Evolutionary conservation across 2,113 vertebrate genomes (phyloP), one percentile per base, ranked within the genome.

Genomic region (Athene noctua): DNA sequence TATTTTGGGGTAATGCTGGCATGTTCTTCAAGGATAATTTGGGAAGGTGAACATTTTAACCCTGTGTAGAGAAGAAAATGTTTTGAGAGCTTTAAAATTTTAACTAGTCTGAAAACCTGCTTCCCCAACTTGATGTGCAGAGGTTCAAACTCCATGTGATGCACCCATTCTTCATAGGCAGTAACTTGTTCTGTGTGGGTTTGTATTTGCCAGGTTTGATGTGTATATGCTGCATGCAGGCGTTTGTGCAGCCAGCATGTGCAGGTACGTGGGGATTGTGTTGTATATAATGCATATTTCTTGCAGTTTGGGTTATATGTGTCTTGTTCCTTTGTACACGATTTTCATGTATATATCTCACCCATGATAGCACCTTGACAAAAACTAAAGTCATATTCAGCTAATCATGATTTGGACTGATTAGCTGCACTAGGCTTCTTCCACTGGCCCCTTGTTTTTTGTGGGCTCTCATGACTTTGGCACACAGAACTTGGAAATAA

Each of bases 401-500:
- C 29, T 78, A 78, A 79, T 44, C 9, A 17, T 63, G 21, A 66
- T 80, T 59, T 80, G n/a, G 26, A 79, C 44, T 66, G 22, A 75
- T 32, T 42, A 79, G 32, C 32, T 82, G 65, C 52, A n/a, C 29
- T 52, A 66, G 59, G 52, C 54, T 78, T 49, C 74, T 66, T 81
- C 29, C 52, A 32, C 26, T n/a, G 59, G n/a, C 20, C 34, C 42
- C 88, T 80, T 32, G 34, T 63, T 94, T 94, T 82, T 86, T 5
- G 0, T 59, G 65, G 23, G 66, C 79, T 96, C 65, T 93, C 73
- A 66, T 44, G 67, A 88, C 94, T 90, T 92, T 92, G 85, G 86
- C 86, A 96, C 81, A 96, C 59, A 68, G 88, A 77, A 91, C 30
- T 25, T 27, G 49, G 70, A 94, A 74, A 49, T 84, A 36, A 80